Base-by-base conservation (phyloP, 2,113 vertebrate species). In the Sinocyclocheilus anshuiensis region DNA sequence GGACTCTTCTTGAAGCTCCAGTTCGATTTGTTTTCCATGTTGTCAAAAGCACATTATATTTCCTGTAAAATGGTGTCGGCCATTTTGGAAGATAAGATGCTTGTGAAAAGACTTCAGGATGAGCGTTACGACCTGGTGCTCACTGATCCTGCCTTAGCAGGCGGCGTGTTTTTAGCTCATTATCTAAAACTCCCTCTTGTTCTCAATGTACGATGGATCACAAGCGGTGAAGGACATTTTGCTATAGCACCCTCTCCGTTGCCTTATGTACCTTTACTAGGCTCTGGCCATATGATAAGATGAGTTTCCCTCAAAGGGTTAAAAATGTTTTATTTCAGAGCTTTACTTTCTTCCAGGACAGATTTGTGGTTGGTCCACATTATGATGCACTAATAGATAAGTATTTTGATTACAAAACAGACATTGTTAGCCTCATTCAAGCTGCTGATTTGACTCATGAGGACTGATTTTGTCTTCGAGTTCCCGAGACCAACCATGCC, bases 381-480 rank as follows among this genome's bases (percentile, higher is more conserved):
- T 95, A 95, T 33, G 61, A 92, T 57, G 84, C 69, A 0, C 3
- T 95, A 18, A 94, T 94, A 69, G 33, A 85, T 0, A 92, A 93
- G 63, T 92, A 95, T 76, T 87, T 95, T 0, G 87, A 92, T 26
- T 89, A 88, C 4, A 92, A 92, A 15, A 92, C 91, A 50, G 86
- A 93, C 33, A 88, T 93, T 5, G 55, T 89, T 2, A 90, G 90
- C 0, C 85, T 94, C 48, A 87, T 93, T 55, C 93, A 94, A 65
- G 90, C 90, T 5, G 94, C 95, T 9, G 95, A 95, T 95, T 85
- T 94, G 93, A 93, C 90, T 94, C 20, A 93, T 94, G 78, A 91
- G 94, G 81, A 91, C 91, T 5, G 92, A 94, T 80, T 94, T 92
- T 86, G 92, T 93, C 13, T 94, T 94, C 61, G 94, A 94, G 0